Evolutionary conservation across 2,113 vertebrate species (phyloP), one percentile per base, ranked within the genome.

Genomic region (Phaethornis superciliosus): DNA sequence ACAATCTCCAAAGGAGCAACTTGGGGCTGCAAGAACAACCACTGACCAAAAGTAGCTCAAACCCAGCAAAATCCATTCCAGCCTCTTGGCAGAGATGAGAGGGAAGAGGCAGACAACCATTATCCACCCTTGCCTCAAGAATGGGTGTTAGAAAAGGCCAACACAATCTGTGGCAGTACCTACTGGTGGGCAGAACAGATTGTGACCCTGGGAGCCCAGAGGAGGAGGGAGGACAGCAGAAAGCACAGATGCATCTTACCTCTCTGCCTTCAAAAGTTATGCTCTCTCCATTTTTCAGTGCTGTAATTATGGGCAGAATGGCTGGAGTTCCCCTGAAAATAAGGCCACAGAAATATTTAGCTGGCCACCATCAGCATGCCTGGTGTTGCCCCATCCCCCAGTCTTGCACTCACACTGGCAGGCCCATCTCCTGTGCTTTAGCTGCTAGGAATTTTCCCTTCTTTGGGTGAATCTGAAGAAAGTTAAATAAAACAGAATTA

Each of bases 371-470:
- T 1, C 62, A 46, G 18, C 0, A 2, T 8, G 27, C 42, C 63
- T 27, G 49, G 49, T 14, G n/a, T 4, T 63, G 27, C 6, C 64
- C 76, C 68, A 3, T 62, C 28, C 33, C 5, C 15, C 68, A 17
- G 10, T n/a, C 37, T 32, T 15, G 15, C 89, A 99, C 99, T 98
- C 94, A 99, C 99, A 99, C 97, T 4, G 99, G 99, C 47, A 99
- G 96, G 4, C 99, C 99, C 54, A 99, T 96, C 76, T 98, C 98
- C 80, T 97, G 98, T 2, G 99, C 99, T 93, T 98, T 98, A 18
- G 96, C 52, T 6, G 98, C 99, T 17, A 99, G 77, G 96, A 99
- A 99, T 62, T 97, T 99, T 20, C 99, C 99, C 89, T 99, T 99
- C 97, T 97, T 99, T 1, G 98, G 88, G 64, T 98, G 98, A 59